phyloP scores from a whole-genome alignment of 2,888 invertebrate genomes.

The Dryadula phaetusa region DNA sequence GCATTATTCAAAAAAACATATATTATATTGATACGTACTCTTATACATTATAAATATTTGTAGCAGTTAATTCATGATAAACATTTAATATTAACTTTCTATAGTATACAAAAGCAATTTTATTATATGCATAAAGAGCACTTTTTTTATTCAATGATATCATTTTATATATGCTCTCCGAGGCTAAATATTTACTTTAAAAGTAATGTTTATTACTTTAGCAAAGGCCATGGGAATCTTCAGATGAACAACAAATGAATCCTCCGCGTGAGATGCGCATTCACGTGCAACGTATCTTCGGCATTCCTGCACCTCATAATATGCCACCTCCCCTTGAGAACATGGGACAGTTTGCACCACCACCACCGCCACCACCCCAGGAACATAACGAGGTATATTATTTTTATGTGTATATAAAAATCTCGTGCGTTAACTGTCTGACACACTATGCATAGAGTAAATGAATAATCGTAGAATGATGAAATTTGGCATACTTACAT shows the following conservation, averaged over 20 bases:
- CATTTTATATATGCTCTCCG: not conserved
- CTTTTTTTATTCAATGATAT: not conserved
- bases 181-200: constrained; percentile 1
- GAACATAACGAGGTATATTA: constrained; percentile 66
- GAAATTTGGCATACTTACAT: too few relatives aligned
- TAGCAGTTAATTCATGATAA: too few relatives aligned
- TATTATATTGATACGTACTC: constrained; percentile 31
- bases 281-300: constrained; percentile 80
- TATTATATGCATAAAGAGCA: too few relatives aligned
- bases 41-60: not conserved
- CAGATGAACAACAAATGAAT: constrained; percentile 77
- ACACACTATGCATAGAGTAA: too few relatives aligned
- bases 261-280: constrained; percentile 77
- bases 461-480: too few relatives aligned
- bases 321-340: constrained; percentile 63
- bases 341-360: constrained; percentile 67
- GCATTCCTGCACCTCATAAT: constrained; percentile 73
- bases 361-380: constrained; percentile 66
- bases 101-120: constrained; percentile 2
- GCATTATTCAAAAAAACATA: constrained; percentile 64
- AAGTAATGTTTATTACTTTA: constrained; percentile 4
- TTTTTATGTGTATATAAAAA: not conserved
- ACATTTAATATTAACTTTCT: not conserved
- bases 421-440: too few relatives aligned
- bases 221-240: constrained; percentile 80